Evolutionary conservation across 2,888 invertebrate species (phyloP), one percentile per base, ranked within the genome.

Genomic region (Parnassius smintheus): DNA sequence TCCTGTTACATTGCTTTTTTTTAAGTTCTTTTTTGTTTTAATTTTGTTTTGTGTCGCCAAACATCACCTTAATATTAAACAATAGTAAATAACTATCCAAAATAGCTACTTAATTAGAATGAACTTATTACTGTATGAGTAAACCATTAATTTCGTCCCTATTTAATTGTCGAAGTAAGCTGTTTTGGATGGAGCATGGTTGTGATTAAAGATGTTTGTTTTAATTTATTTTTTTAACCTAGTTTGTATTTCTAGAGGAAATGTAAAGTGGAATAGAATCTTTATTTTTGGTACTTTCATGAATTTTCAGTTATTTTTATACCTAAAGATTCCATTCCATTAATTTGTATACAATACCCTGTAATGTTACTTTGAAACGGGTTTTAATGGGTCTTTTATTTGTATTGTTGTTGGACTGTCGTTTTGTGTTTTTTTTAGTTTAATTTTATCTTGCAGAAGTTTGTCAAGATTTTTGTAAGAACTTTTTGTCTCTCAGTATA

Each of bases 121-220:
- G 55, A 61, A 52, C 61, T 59, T 48, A 13, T 25, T 49, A 46
- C 61, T 66, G 53, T 65, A 68, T 66, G 59, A 46, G 56, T 63
- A 62, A 59, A 65, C 61, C 69, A 62, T 52, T 69, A 66, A 66
- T 71, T 72, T 59, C 66, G 66, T 50, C 68, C 1, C n/a, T 49
- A 12, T 13, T 62, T 70, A 72, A 67, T 71, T 74, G 70, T 71
- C 60, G 67, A 67, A 67, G 59, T 69, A 48, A 61, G 42, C 74
- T 75, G 75, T 79, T 77, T 74, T 72, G 71, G 69, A 70, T 73
- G 69, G 68, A 68, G 75, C 66, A 66, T 65, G 80, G 80, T 82
- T 82, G 81, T 82, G 82, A 81, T 74, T 71, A 71, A 63, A 69
- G 70, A 74, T 56, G 57, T 64, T 68, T 67, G 66, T 70, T 75